Base-by-base conservation (phyloP, 2,113 vertebrate genomes). In the Pogonocichla stellata region DNA sequence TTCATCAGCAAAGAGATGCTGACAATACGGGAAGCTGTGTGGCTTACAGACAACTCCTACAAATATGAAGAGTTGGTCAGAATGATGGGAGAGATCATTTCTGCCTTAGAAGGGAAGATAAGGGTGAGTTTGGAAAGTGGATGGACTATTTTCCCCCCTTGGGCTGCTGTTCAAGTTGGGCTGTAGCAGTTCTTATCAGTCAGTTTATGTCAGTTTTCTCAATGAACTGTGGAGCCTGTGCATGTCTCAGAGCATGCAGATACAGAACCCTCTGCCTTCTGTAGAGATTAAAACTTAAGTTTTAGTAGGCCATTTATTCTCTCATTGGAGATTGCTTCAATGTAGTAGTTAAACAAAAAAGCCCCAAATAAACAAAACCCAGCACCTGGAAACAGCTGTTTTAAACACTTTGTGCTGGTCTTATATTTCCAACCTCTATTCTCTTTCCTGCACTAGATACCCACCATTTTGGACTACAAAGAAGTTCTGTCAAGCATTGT, bases 21-120 rank as follows among this genome's bases (percentile, higher is more conserved):
- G 96, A 99, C 99, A 0, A 99, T 99, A 84, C 98, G 99, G 6
- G 99, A 99, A 96, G 99, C 99, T 1, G 99, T 99, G 57, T 99
- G 99, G 99, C 98, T 99, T 61, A 99, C 99, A 1, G 99, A 99
- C 97, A 99, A 99, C 97, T 99, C 99, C 0, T 99, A 99, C 96
- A 99, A 99, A 94, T 99, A 99, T 6, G 99, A 99, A 81, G 99
- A 99, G 93, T 91, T 99, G 92, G 99, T 99, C 53, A 98, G 99
- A 79, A 99, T 99, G 99, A 99, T 99, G 99, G 99, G 99, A 1
- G 99, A 99, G 94, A 98, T 99, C 6, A 98, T 99, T 80, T 98
- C 99, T 43, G 98, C 99, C 54, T 97, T 99, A 74, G 98, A 98
- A 80, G 99, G 99, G 42, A 99, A 98, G 96, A 99, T 99, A 95